A percentile compares a stretch with the other conserved stretches of the same genome.
Evolutionary conservation across 2,797 vertebrate genomes (phyloP).

Genomic region (Aldrovandia affinis): DNA sequence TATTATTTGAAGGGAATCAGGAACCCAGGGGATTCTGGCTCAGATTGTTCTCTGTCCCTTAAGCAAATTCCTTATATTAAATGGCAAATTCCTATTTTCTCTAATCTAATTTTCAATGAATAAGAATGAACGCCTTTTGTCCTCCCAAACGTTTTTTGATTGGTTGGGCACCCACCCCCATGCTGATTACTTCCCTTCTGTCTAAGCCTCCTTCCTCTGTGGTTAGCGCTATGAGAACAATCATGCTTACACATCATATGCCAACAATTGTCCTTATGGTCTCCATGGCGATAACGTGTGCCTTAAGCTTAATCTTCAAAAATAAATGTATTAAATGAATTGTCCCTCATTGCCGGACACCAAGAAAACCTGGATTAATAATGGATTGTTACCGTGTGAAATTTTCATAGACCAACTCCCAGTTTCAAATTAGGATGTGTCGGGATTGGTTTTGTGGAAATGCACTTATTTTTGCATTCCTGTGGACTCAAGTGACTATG

Average conservation of each 20-base stretch:
- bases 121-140: background rate
- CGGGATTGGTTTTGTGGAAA: background rate
- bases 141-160: background rate
- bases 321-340: background rate
- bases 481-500: background rate
- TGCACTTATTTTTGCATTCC: background rate
- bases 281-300: background rate
- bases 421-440: background rate
- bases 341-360: background rate
- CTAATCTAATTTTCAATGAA: conserved; percentile 10
- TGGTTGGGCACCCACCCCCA: background rate
- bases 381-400: background rate
- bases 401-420: background rate
- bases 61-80: conserved; percentile 6
- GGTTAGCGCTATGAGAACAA: no score
- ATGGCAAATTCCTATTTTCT: background rate
- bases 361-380: background rate
- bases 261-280: background rate
- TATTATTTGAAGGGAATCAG: background rate
- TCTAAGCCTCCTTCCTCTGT: background rate
- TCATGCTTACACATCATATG: background rate
- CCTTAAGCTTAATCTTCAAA: background rate
- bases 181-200: background rate
- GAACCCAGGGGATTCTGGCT: background rate
- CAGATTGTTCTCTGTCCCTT: background rate